A percentile compares a stretch with the other conserved stretches of the same genome.
Evolutionary conservation across 2,113 vertebrate genomes (phyloP).

Genomic region (Syngnathus typhle): DNA sequence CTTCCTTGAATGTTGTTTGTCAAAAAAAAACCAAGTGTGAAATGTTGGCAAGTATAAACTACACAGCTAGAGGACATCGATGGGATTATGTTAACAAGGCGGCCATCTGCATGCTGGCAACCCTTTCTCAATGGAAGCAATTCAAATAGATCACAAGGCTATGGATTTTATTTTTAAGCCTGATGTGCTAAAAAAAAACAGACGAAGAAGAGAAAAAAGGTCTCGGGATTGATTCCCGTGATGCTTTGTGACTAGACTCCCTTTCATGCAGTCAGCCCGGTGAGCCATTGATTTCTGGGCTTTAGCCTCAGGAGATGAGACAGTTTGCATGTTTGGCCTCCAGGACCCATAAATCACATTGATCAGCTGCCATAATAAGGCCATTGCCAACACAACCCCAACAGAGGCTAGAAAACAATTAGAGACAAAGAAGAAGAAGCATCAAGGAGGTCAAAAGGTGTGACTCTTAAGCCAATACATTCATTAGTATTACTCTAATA

Average conservation of each 20-base stretch:
- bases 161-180: conserved; percentile 8
- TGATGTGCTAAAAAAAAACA: background rate
- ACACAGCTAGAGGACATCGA: conserved; percentile 16
- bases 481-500: background rate
- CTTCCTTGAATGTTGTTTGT: background rate
- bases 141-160: background rate
- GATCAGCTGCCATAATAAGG: conserved; percentile 54
- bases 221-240: conserved; percentile 7
- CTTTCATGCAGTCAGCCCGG: conserved; percentile 15
- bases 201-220: background rate
- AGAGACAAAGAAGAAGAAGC: conserved; percentile 17
- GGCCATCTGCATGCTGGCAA: conserved; percentile 31
- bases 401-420: conserved; percentile 53
- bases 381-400: conserved; percentile 24
- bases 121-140: conserved; percentile 10
- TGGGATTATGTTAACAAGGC: conserved; percentile 34
- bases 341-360: conserved; percentile 57
- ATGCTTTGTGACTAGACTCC: conserved; percentile 30
- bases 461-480: conserved; percentile 3
- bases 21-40: background rate
- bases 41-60: conserved; percentile 27
- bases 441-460: background rate
- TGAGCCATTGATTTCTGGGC: conserved; percentile 52
- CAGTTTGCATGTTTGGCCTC: conserved; percentile 51
- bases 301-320: conserved; percentile 54